Conservation (phyloP, 2,113 vertebrate genomes). For the Suricata suricatta region DNA sequence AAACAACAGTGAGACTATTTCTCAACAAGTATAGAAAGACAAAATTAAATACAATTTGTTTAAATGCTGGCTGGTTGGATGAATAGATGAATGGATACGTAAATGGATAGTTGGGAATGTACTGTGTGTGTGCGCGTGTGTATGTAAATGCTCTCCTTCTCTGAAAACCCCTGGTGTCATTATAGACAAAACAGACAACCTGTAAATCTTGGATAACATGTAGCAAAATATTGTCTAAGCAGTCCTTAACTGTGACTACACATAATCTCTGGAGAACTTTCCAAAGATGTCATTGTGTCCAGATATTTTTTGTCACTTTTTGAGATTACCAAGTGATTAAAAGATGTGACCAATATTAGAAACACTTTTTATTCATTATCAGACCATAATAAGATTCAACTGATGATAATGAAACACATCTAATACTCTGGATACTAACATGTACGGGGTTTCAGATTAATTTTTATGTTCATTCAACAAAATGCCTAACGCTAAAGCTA, state of each 20-base stretch:
- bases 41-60: not conserved
- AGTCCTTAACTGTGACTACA: not conserved
- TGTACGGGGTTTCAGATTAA: not conserved
- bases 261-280: not conserved
- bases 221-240: not conserved
- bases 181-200: not conserved
- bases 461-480: not conserved
- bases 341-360: not conserved
- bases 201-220: not conserved
- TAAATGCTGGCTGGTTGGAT: not conserved
- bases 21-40: not conserved
- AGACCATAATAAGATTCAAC: not conserved
- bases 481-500: constrained; percentile 11
- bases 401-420: not conserved
- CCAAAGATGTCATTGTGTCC: not conserved
- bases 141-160: not conserved
- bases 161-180: not conserved
- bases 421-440: not conserved
- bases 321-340: not conserved
- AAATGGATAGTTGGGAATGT: not conserved
- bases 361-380: not conserved
- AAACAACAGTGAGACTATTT: constrained; percentile 31
- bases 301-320: not conserved
- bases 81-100: not conserved
- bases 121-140: not conserved